These are phyloP conservation scores for Epinephelus coioides DNA, from an alignment of 2,797 vertebrate genomes.

Conservation along the genomic window DNA sequence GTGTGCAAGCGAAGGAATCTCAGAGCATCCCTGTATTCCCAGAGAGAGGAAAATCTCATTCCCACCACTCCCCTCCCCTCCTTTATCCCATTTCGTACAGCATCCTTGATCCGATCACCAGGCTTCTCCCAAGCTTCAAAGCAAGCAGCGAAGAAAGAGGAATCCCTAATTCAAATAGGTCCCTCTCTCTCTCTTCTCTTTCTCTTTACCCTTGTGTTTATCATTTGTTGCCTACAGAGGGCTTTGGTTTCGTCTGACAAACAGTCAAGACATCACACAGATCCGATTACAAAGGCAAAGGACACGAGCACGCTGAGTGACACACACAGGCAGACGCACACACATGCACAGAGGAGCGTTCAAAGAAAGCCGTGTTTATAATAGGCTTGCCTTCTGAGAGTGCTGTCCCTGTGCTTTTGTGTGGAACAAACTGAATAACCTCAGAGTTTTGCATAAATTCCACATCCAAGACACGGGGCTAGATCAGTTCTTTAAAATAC, in stretches of 20 bases:
- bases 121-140: conserved; percentile 72
- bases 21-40: conserved; percentile 61
- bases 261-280: conserved; percentile 72
- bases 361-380: conserved; percentile 59
- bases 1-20: conserved; percentile 53
- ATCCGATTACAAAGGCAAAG: conserved; percentile 74
- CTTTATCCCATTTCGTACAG: conserved; percentile 74
- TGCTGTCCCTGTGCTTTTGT: conserved; percentile 48
- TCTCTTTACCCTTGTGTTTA: conserved; percentile 66
- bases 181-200: conserved; percentile 37
- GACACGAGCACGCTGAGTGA: conserved; percentile 41
- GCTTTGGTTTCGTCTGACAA: conserved; percentile 68
- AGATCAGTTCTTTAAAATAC: conserved; percentile 39
- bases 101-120: conserved; percentile 77
- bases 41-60: conserved; percentile 70
- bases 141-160: conserved; percentile 55
- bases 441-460: conserved; percentile 54
- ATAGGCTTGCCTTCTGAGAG: conserved; percentile 58
- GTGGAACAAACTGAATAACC: conserved; percentile 56
- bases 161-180: conserved; percentile 70
- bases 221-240: conserved; percentile 61
- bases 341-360: conserved; percentile 34
- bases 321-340: not conserved
- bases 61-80: conserved; percentile 52
- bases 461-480: conserved; percentile 34